These are phyloP conservation scores for Leptodactylus fallax DNA, from an alignment of 2,797 vertebrate species.

Conservation along the genomic window DNA sequence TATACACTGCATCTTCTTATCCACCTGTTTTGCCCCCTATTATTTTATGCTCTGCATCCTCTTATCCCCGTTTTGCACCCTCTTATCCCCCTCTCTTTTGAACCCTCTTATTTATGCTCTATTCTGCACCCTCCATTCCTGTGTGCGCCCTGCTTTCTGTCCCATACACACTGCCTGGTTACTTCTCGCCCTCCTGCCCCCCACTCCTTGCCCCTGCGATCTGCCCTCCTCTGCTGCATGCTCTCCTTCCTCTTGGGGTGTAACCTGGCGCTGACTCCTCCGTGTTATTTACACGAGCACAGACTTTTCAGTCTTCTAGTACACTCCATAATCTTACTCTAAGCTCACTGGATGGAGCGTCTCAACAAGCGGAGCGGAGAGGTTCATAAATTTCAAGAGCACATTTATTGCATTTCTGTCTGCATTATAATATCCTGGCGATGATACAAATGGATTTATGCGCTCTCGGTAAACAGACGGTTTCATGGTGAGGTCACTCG, in stretches of 20 bases:
- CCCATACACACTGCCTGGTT: background rate
- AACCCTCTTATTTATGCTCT: background rate
- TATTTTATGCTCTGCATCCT: no score
- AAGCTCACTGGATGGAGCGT: slow-evolving; percentile 57
- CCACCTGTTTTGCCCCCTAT: no score
- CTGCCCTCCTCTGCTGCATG: no score
- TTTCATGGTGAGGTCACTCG: background rate
- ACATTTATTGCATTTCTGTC: slow-evolving; percentile 56
- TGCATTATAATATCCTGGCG: slow-evolving; percentile 13
- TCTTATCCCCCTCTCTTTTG: background rate
- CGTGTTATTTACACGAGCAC: background rate
- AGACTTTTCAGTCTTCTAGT: background rate
- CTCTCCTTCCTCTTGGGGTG: background rate
- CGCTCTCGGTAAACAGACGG: slow-evolving; percentile 29
- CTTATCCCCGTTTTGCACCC: background rate
- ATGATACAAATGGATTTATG: slow-evolving; percentile 57
- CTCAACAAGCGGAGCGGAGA: slow-evolving; percentile 59
- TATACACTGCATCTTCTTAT: no score
- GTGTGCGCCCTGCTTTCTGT: background rate
- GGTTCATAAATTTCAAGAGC: slow-evolving; percentile 65
- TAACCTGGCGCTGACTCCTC: background rate
- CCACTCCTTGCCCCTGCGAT: background rate
- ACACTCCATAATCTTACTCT: background rate
- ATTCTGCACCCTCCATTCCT: background rate
- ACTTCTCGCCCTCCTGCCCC: background rate